A percentile compares a stretch with the other conserved stretches of the same genome.
Conservation (phyloP, 2,888 invertebrate species). For the Rapana venosa region DNA sequence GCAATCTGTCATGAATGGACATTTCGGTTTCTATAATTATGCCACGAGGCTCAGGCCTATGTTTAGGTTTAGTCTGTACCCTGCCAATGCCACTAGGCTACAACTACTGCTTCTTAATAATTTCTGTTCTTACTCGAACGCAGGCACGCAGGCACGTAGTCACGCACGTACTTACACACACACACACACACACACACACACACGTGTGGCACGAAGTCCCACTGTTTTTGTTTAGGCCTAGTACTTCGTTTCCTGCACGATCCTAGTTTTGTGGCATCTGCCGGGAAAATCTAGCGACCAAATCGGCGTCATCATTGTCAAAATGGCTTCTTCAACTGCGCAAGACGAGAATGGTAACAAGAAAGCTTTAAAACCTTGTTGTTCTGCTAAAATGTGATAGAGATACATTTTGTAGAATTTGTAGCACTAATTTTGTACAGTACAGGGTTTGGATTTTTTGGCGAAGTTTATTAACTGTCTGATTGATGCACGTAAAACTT, state of each 20-base stretch:
- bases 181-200: not conserved
- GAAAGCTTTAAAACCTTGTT: not conserved
- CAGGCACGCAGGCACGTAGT: not conserved
- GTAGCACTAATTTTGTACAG: no score
- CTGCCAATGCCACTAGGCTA: no score
- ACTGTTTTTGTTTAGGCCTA: no score
- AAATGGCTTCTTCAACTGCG: conserved; percentile 35
- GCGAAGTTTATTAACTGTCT: not conserved
- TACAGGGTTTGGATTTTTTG: not conserved
- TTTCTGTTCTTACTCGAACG: no score
- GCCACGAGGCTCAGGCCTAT: no score
- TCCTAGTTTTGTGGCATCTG: conserved; percentile 25
- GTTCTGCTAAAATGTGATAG: no score
- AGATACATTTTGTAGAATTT: no score
- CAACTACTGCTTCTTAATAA: no score
- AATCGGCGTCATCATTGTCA: conserved; percentile 42
- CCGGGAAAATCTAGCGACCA: conserved; percentile 42
- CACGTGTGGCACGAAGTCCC: no score
- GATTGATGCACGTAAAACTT: not conserved
- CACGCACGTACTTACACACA: not conserved
- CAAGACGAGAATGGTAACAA: conserved; percentile 50
- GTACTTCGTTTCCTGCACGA: conserved; percentile 1
- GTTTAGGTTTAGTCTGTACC: no score
- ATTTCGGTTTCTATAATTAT: no score
- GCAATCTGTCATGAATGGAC: no score